A percentile compares a stretch with the other conserved stretches of the same genome.
Evolutionary conservation across 2,113 vertebrate species (phyloP).

Genomic region (Sinocyclocheilus anophthalmus): DNA sequence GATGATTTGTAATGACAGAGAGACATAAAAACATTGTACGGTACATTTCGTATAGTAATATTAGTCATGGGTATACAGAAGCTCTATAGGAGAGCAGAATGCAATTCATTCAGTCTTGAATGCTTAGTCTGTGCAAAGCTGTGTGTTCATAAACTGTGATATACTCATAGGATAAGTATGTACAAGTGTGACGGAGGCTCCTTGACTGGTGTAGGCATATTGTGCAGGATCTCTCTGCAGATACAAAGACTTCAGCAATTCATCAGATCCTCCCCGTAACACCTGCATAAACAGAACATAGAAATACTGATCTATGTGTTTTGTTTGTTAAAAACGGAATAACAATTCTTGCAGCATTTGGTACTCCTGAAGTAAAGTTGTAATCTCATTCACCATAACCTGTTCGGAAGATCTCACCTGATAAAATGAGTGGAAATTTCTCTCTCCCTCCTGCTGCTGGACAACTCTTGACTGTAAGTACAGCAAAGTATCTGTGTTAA

Average conservation of each 20-base stretch:
- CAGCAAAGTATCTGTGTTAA: background rate
- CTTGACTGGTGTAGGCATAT: slow-evolving; percentile 82
- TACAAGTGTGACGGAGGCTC: slow-evolving; percentile 71
- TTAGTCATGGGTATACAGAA: no score
- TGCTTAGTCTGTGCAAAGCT: background rate
- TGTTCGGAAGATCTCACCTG: slow-evolving; percentile 75
- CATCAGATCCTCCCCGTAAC: slow-evolving; percentile 77
- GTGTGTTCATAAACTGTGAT: background rate
- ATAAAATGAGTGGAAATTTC: slow-evolving; percentile 94
- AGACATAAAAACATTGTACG: background rate
- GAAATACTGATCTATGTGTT: background rate
- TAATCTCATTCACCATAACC: background rate
- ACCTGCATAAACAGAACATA: slow-evolving; percentile 70
- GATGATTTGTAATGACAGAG: slow-evolving; percentile 13
- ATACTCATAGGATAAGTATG: slow-evolving; percentile 54
- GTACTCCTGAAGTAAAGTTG: background rate
- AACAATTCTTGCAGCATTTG: background rate
- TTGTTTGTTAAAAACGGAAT: background rate
- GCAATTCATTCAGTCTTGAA: background rate
- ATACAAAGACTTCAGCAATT: slow-evolving; percentile 70
- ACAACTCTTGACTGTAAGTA: slow-evolving; percentile 86
- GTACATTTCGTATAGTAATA: no score
- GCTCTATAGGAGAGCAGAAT: background rate
- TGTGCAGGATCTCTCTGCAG: slow-evolving; percentile 75
- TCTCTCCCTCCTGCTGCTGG: slow-evolving; percentile 88